A percentile compares a stretch with the other conserved stretches of the same genome.
Conservation (phyloP, 2,113 vertebrate species). For the Tamias sibiricus region DNA sequence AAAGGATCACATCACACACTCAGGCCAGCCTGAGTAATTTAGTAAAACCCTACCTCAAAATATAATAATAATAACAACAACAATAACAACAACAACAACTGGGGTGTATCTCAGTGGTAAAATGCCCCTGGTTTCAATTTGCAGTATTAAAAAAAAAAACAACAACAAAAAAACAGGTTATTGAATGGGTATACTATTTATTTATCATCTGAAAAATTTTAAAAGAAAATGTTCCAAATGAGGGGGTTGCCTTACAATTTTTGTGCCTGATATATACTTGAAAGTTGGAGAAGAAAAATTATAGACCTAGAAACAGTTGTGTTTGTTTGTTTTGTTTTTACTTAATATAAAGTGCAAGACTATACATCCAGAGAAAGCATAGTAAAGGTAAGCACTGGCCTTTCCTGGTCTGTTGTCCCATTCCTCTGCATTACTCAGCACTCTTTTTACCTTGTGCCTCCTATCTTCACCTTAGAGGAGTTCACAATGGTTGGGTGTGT, state of each 20-base stretch:
- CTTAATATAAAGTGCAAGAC: not conserved
- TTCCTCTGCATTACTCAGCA: slow-evolving; percentile 30
- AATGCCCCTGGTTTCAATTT: no score
- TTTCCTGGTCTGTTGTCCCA: not conserved
- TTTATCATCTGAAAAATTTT: not conserved
- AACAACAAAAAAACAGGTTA: not conserved
- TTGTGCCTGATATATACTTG: not conserved
- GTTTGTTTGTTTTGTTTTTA: not conserved
- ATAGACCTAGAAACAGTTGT: not conserved
- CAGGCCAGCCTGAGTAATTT: no score
- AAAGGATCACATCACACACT: no score
- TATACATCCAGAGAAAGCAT: not conserved
- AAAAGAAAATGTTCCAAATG: not conserved
- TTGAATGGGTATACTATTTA: not conserved
- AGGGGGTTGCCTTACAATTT: not conserved
- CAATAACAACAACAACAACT: no score
- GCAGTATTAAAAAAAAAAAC: no score
- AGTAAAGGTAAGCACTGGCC: not conserved
- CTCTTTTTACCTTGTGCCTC: not conserved
- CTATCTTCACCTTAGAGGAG: slow-evolving; percentile 9
- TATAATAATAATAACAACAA: no score
- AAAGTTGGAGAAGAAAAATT: not conserved
- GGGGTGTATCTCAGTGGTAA: no score
- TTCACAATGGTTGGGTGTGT: not conserved
- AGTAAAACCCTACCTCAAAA: no score